Percentiles rank a stretch among this genome's conserved stretches.
Evolutionary conservation across 2,797 vertebrate species (phyloP).

Genomic region (Dicrostonyx torquatus): DNA sequence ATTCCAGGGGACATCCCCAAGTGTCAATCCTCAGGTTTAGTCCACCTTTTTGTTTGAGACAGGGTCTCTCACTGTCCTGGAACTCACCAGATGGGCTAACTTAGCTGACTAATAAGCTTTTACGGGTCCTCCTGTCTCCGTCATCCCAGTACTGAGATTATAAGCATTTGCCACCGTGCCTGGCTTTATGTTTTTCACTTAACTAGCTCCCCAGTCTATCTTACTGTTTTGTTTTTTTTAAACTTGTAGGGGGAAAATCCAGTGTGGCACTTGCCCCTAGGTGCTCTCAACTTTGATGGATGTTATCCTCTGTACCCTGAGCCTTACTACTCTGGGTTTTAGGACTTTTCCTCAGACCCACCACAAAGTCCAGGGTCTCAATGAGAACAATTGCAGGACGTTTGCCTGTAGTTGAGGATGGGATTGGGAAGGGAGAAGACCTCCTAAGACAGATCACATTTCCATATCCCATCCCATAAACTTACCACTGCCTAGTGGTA

Average conservation of each 20-base stretch:
- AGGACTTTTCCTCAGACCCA: not conserved
- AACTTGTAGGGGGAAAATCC: not conserved
- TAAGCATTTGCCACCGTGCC: not conserved
- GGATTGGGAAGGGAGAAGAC: not conserved
- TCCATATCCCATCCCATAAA: not conserved
- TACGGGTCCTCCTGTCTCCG: not conserved
- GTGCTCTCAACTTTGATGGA: not conserved
- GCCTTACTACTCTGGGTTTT: not conserved
- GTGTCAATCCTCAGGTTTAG: not conserved
- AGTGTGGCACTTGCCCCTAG: not conserved
- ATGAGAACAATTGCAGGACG: not conserved
- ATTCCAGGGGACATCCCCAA: not conserved
- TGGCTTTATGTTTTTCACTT: not conserved
- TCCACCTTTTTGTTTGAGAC: not conserved
- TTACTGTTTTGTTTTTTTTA: not conserved
- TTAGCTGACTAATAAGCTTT: not conserved
- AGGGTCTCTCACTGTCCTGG: not conserved
- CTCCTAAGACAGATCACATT: not conserved
- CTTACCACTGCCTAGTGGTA: not conserved
- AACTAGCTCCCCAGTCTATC: not conserved
- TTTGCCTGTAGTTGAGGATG: not conserved
- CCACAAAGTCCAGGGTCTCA: constrained; percentile 1
- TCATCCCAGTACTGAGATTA: not conserved
- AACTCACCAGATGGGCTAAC: not conserved
- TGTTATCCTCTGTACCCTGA: not conserved